These are phyloP conservation scores for Smittia sp. DNA, from an alignment of 2,888 invertebrate species.

Conservation along the genomic window DNA sequence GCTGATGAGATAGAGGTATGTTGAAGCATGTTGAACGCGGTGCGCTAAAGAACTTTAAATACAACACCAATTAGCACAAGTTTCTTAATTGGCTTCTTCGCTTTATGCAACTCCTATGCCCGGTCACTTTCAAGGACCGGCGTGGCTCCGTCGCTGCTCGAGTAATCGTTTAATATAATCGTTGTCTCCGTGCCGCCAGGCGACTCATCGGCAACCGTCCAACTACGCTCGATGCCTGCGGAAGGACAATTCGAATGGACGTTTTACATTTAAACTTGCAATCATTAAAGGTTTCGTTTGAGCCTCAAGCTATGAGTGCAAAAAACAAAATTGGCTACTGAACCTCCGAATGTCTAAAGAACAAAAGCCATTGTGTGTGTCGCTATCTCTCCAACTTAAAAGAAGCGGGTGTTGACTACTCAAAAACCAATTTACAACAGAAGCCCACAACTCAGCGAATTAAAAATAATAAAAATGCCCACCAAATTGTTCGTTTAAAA, in stretches of 20 bases:
- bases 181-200: slow-evolving; percentile 31
- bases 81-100: not conserved
- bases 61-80: not conserved
- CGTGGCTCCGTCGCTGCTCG: not conserved
- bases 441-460: not conserved
- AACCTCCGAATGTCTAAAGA: no score
- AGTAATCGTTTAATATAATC: slow-evolving; percentile 27
- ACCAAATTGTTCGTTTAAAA: not conserved
- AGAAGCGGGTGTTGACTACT: no score
- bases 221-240: slow-evolving; percentile 44
- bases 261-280: not conserved
- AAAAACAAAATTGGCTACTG: no score
- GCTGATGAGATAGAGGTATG: not conserved
- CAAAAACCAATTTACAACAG: no score
- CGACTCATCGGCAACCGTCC: slow-evolving; percentile 44
- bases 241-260: slow-evolving; percentile 26
- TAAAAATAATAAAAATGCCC: not conserved
- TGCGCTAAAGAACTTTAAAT: not conserved
- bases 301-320: no score
- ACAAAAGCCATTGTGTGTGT: no score
- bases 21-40: not conserved
- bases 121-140: not conserved
- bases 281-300: no score
- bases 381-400: no score
- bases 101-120: slow-evolving; percentile 6